A percentile compares a stretch with the other conserved stretches of the same genome.
Evolutionary conservation across 2,888 invertebrate species (phyloP).

Genomic region (Busseola fusca): DNA sequence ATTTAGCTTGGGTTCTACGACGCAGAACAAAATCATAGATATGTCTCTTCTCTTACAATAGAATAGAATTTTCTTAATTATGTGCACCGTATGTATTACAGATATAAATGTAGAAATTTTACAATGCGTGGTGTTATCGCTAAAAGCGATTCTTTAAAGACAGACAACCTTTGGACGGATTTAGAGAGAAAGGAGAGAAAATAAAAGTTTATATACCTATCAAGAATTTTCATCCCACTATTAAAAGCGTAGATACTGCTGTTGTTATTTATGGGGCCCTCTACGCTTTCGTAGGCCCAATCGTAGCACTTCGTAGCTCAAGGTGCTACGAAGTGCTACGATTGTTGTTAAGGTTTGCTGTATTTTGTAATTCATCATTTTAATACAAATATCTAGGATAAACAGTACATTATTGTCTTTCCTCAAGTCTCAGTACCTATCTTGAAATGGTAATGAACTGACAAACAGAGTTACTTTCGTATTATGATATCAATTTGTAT

Average conservation of each 20-base stretch:
- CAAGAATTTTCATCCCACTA: not conserved
- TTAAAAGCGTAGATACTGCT: not conserved
- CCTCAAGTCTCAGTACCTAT: not conserved
- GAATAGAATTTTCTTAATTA: not conserved
- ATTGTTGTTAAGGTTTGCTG: not conserved
- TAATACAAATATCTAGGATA: not conserved
- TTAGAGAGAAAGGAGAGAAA: not conserved
- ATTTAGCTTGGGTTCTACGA: not conserved
- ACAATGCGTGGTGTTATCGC: not conserved
- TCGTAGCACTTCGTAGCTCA: conserved; percentile 25
- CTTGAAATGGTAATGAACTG: not conserved
- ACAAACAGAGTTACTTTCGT: not conserved
- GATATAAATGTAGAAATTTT: not conserved
- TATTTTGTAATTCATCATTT: not conserved
- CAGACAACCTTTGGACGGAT: not conserved
- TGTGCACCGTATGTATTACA: not conserved
- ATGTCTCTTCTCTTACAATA: not conserved
- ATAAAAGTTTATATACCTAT: not conserved
- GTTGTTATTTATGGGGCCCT: not conserved
- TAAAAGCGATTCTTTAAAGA: not conserved
- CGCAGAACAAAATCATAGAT: not conserved
- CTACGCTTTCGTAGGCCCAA: conserved; percentile 16
- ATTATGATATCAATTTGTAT: not conserved
- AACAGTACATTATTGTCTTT: not conserved
- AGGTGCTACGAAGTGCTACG: conserved; percentile 20